These are phyloP conservation scores for Crocidura indochinensis DNA, from an alignment of 2,797 vertebrate species.

Conservation along the genomic window DNA sequence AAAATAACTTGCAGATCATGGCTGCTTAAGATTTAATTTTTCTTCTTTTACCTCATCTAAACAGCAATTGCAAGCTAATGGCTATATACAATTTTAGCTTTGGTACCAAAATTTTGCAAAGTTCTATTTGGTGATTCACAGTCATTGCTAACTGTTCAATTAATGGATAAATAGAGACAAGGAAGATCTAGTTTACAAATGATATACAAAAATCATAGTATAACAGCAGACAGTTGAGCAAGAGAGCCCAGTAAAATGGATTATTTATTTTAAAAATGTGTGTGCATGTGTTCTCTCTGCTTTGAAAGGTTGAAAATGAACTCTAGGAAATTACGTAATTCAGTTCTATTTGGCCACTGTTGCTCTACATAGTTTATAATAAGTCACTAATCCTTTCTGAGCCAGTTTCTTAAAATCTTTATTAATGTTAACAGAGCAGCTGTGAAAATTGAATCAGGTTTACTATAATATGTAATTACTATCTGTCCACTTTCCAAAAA, in stretches of 20 bases:
- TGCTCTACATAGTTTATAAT: not conserved
- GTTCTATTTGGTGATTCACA: not conserved
- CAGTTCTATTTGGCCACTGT: not conserved
- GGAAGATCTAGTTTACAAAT: conserved; percentile 25
- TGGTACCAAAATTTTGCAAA: conserved; percentile 27
- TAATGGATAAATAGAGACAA: conserved; percentile 44
- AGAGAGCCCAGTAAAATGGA: not conserved
- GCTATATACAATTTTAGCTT: conserved; percentile 27
- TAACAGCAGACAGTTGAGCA: not conserved
- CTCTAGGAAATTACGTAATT: conserved; percentile 28
- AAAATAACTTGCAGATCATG: not conserved
- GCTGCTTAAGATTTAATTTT: not conserved
- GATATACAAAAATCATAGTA: not conserved
- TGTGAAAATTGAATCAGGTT: conserved; percentile 37
- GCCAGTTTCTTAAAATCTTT: not conserved
- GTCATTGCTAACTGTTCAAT: not conserved
- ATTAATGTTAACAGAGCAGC: not conserved
- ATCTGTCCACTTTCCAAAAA: not conserved
- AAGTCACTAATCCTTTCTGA: not conserved
- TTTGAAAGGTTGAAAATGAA: conserved; percentile 35
- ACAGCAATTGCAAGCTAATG: not conserved
- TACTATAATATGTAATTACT: not conserved
- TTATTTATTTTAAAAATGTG: conserved; percentile 54
- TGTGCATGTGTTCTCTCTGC: conserved; percentile 27
- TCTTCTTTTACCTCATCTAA: not conserved